Base-by-base conservation (phyloP, 2,113 vertebrate genomes). In the Paralichthys olivaceus region DNA sequence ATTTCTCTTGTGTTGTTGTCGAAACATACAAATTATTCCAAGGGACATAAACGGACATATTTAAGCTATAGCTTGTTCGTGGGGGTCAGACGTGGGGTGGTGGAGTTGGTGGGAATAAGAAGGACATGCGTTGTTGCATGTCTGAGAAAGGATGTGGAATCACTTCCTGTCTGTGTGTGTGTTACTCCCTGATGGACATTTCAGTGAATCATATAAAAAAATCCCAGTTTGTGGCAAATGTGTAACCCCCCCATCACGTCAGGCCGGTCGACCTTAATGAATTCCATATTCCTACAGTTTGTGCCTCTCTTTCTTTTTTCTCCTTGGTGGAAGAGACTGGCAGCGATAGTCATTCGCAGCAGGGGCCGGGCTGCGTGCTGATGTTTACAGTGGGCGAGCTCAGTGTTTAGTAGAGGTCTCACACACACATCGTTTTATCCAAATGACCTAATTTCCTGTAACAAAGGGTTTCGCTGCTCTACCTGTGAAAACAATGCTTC, bases 111-210 rank as follows among this genome's bases (percentile, higher is more conserved):
- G 84, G 83, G 86, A 89, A 87, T 32, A 55, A 57, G 73, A 74
- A 26, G 43, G 53, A 72, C 68, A 26, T 56, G 34, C 37, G 56
- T 47, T 54, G 72, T 7, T 40, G 23, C 43, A 54, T 6, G 83
- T 87, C 84, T 91, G 90, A 89, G 88, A 93, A 90, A 89, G 87
- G 81, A 92, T 89, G 74, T 67, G 58, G 75, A 83, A 79, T 83
- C 75, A 74, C 84, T 87, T 93, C 91, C 89, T 85, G 67, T 85
- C 76, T 53, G 20, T 65, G 55, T 83, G 58, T 59, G 57, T 19
- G 40, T 45, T 47, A 60, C 61, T 88, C 81, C 89, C 90, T 49
- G 9, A 63, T 81, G 91, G 59, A 80, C 70, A 66, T 75, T 86
- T 84, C 85, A 60, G 72, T 84, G 82, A 91, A 87, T 91, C 89